Evolutionary conservation across 1,140 invertebrate genomes (phyloP), one percentile per base, ranked within the genome.

Genomic region (Drosophila nigrodunni): DNA sequence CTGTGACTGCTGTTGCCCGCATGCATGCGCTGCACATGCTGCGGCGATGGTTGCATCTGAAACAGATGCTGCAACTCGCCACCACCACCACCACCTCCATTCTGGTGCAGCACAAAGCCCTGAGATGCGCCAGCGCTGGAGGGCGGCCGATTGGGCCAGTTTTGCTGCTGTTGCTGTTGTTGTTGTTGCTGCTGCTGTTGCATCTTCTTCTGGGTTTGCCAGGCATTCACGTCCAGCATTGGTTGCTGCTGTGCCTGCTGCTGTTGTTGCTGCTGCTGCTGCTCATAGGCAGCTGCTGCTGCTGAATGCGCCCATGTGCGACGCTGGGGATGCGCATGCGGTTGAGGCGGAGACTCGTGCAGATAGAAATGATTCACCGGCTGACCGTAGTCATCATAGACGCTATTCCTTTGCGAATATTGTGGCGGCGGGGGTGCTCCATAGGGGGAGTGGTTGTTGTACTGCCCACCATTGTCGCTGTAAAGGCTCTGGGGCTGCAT

Each of bases 261-360:
- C 41, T 91, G 78, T 46, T 81, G 15, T n/a, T 57, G 59, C 49
- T 93, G 70, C 8, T 67, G 64, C 60, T 64, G 59, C 46, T 93
- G 92, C 35, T 93, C 93, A 68, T 93, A 93, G 34, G 85, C 85
- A 25, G 91, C 91, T 7, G 94, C 93, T 92, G 94, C 94, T 34
- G 95, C 93, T 80, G 96, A 95, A 77, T 96, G 95, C 46, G 95
- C 94, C 96, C 96, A 96, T 4, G 96, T 96, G 77, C 95, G 93
- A 61, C 96, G 93, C 91, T 95, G 95, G 55, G 95, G 93, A 60
- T 90, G 94, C 7, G 50, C 52, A 69, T 94, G 94, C 54, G 94
- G 94, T 77, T 91, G 90, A 3, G 86, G 91, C 46, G 93, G 92
- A 7, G 88, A 87, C 57, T 96, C 96, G 87, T 97, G 96, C 74